Evolutionary conservation across 1,140 invertebrate genomes (phyloP), one percentile per base, ranked within the genome.

Genomic region (Periplaneta americana): DNA sequence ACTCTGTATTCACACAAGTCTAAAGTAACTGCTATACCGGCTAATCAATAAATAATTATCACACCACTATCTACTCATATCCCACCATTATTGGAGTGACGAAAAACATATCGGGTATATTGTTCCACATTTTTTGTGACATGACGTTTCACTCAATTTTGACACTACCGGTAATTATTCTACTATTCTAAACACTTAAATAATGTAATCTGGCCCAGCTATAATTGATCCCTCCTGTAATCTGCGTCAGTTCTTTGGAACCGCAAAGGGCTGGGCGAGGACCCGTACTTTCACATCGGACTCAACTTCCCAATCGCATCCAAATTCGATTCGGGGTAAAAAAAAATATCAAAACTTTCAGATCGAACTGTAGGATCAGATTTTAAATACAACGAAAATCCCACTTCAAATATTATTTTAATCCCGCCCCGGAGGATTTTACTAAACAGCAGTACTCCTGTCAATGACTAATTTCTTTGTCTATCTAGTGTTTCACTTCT

Each of bases 71-170:
- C 48, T 28, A 37, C 77, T 37, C 34, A 78, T 78, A 78, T 78
- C 77, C 77, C 77, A 78, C 77, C 77, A 78, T 78, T 78, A 78
- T 48, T 48, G 77, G 77, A 37, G 77, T 78, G 77, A 78, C 39
- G 77, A 78, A 78, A 78, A 78, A 78, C 77, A 78, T 78, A 36
- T 78, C 77, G 35, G 77, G 77, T 31, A 78, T 37, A 78, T 78
- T 78, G 77, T 78, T 78, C 77, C 77, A 78, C 77, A 78, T 78
- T 78, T 48, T 78, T 36, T 78, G 48, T 66, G 48, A 66, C 48
- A 66, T 66, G 48, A 66, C 22, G 48, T 66, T 66, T 66, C 48
- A 66, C 48, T 66, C 48, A 66, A 66, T 66, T 66, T 66, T 66
- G 48, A 66, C 48, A 66, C 48, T 66, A n/a, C 22, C 8, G 48